phyloP scores from a whole-genome alignment of 2,113 vertebrate species.

The Chaetura pelagica region DNA sequence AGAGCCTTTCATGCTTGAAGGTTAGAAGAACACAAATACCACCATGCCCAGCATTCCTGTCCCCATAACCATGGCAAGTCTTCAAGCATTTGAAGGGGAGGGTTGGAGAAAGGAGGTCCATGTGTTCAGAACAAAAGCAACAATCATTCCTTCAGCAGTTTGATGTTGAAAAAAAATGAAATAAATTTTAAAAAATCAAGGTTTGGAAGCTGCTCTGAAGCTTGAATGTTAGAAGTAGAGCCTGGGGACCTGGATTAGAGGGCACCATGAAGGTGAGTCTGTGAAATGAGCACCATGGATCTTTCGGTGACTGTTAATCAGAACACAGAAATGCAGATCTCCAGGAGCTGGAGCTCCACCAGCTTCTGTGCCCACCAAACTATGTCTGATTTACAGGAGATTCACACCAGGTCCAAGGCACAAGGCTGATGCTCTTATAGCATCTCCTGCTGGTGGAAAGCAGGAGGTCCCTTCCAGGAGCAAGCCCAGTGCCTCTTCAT shows the following conservation, averaged over 20 bases:
- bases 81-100: not conserved
- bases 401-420: not conserved
- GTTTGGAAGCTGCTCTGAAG: conserved; percentile 64
- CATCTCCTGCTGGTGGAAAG: not conserved
- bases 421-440: not conserved
- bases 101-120: not conserved
- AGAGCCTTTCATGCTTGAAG: not conserved
- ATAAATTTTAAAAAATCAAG: not conserved
- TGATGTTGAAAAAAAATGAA: conserved; percentile 22
- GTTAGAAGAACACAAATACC: not conserved
- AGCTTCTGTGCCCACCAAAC: not conserved
- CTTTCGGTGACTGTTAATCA: conserved; percentile 33
- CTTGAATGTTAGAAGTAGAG: conserved; percentile 57
- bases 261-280: conserved; percentile 62
- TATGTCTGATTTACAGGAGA: not conserved
- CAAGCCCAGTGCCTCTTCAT: not conserved
- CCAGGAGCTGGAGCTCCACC: not conserved
- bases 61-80: not conserved
- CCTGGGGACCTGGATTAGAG: conserved; percentile 35
- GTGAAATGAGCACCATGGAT: conserved; percentile 47
- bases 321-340: conserved; percentile 59
- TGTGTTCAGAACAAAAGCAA: conserved; percentile 4
- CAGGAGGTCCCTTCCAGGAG: not conserved
- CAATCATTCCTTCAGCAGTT: not conserved
- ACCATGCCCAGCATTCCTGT: not conserved